These are phyloP conservation scores for Blastobasis adustella DNA, from an alignment of 2,888 invertebrate genomes.

Conservation along the genomic window DNA sequence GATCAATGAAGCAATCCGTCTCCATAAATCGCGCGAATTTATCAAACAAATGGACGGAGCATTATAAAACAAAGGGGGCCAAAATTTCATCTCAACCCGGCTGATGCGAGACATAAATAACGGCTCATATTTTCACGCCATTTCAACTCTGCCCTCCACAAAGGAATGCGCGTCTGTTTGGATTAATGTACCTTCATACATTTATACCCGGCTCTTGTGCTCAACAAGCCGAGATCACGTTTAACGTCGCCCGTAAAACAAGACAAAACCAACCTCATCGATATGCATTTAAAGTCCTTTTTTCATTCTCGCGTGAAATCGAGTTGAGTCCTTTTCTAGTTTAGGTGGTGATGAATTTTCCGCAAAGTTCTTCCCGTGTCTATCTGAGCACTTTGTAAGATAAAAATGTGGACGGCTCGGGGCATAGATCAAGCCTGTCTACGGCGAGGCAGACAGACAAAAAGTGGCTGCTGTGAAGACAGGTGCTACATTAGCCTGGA, in stretches of 20 bases:
- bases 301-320: background rate
- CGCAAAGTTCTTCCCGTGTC: conserved; percentile 66
- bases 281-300: background rate
- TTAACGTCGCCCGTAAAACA: conserved; percentile 26
- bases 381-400: conserved; percentile 72
- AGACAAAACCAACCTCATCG: conserved; percentile 18
- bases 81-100: conserved; percentile 37
- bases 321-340: conserved; percentile 23
- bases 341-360: conserved; percentile 56
- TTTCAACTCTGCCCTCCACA: conserved; percentile 66
- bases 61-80: conserved; percentile 20
- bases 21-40: conserved; percentile 19
- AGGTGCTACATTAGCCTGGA: conserved; percentile 38
- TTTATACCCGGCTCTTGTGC: conserved; percentile 56
- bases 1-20: conserved; percentile 15
- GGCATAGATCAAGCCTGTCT: conserved; percentile 66
- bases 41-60: conserved; percentile 22
- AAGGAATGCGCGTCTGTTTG: conserved; percentile 65
- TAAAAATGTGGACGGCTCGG: conserved; percentile 65
- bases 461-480: conserved; percentile 43
- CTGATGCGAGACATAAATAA: conserved; percentile 59
- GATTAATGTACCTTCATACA: conserved; percentile 73
- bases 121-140: conserved; percentile 70
- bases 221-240: conserved; percentile 36
- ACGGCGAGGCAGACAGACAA: conserved; percentile 42